Base-by-base conservation (phyloP, 2,888 invertebrate species). In the Brachyptera risi region DNA sequence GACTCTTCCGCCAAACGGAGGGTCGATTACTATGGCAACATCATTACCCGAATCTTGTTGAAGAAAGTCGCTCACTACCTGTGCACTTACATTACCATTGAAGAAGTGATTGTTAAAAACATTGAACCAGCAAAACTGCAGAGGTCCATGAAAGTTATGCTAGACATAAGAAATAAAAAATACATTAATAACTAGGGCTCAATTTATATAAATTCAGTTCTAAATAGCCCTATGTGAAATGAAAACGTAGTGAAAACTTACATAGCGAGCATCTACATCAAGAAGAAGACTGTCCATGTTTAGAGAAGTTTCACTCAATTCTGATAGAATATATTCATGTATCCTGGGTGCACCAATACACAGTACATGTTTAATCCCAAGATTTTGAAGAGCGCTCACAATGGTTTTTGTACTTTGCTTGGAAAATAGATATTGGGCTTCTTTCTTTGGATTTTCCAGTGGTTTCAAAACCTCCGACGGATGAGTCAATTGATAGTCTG, bases 31-130 rank as follows among this genome's bases (percentile, higher is more conserved):
- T 23, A 91, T 74, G 54, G 84, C 81, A 0, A 85, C 71, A 19
- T 78, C 74, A 65, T 78, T 75, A 1, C 76, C 76, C 11, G 76
- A 73, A 54, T 76, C 77, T 69, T 57, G 42, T 9, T 19, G 38
- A 17, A 69, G 42, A 44, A 68, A 69, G 27, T 61, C 40, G 1
- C 38, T 17, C 49, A 67, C 63, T 69, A 70, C 5, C 40, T 66
- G n/a, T 60, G 62, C 40, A 64, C 65, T 49, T 5, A 63, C 64
- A 17, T 63, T 59, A 3, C 64, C 78, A 66, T 84, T 80, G 70
- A 94, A 94, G 71, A 95, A 88, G 71, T 91, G 84, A 74, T 93
- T 84, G 71, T 96, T 96, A 72, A 95, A 93, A 83, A 92, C 86
- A 74, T 96, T 96, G 75, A 90, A 96, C 82, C 87, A 88, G 26